Base-by-base conservation (phyloP, 1,140 invertebrate genomes). In the Dendrolimus punctatus region DNA sequence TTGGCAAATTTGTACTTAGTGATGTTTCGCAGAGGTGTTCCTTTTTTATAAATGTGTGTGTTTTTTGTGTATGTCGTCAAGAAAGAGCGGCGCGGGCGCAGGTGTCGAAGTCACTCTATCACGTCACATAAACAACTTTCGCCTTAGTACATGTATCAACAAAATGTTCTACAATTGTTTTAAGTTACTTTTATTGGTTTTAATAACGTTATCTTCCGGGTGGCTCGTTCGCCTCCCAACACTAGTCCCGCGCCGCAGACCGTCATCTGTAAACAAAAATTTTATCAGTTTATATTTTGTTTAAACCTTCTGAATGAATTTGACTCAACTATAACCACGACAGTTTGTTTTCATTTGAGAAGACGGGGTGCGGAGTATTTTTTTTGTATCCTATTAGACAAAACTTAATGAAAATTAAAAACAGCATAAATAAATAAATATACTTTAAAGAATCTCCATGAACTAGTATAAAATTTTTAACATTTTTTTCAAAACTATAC, bases 1-100 rank as follows among this genome's bases (percentile, higher is more conserved):
- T 85, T 85, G 81, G 81, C 81, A 81, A 82, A 81, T 85, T 85
- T 85, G 81, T 85, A 85, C 81, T 85, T 76, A 73, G 75, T 79
- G 76, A 77, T 79, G 76, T 64, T 70, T 70, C 66, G 71, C 59
- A 66, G 63, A 57, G 61, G 69, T 72, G 73, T 69, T 36, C 38
- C 40, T 43, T 53, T 4, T 53, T 8, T 39, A 6, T 45, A 39
- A 38, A 39, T 47, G 52, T 51, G 55, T 47, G 40, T 42, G 8
- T 9, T 49, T 55, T 46, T 52, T 55, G 45, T 41, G 46, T 47
- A 7, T 60, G 62, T 23, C 23, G 23, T 23, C 23, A 23, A 23
- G 23, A 23, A 23, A 23, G 23, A 23, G 23, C 23, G 73, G 68
- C 67, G 70, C 65, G 65, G 66, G 71, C 66, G 65, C 63, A 55